Evolutionary conservation across 2,797 vertebrate genomes (phyloP).

Genomic region (Propithecus deckenii): DNA sequence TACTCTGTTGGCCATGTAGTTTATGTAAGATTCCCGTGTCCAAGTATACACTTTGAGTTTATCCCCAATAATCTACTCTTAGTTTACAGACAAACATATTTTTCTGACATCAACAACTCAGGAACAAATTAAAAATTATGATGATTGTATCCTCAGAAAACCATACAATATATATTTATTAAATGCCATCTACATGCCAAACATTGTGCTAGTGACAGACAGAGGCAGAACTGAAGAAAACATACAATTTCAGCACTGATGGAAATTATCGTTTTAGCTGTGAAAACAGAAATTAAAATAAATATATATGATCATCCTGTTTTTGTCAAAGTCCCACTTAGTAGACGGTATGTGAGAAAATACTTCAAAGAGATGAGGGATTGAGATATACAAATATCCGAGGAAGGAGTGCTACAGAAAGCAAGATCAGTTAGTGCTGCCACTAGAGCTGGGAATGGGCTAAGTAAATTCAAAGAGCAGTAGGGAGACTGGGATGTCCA

Average conservation of each 20-base stretch:
- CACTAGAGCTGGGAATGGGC: no score
- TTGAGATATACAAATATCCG: neutral
- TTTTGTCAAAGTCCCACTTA: neutral
- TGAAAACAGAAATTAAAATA: neutral
- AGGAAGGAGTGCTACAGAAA: no score
- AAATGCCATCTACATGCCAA: neutral
- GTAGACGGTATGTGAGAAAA: neutral
- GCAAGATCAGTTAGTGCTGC: no score
- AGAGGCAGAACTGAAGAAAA: neutral
- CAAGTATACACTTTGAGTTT: neutral
- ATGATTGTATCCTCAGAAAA: neutral
- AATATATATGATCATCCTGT: neutral
- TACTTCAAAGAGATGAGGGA: neutral
- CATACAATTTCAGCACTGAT: neutral
- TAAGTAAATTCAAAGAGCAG: neutral
- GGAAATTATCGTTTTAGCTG: neutral
- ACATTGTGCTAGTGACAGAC: neutral
- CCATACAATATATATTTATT: neutral
- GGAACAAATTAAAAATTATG: neutral
- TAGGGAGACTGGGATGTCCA: no score
- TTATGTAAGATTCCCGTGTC: neutral
- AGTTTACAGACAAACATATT: neutral
- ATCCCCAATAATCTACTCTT: neutral
- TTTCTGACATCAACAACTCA: neutral
- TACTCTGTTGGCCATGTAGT: neutral